Conservation (phyloP, 2,888 invertebrate genomes). For the Podabrus alpinus region DNA sequence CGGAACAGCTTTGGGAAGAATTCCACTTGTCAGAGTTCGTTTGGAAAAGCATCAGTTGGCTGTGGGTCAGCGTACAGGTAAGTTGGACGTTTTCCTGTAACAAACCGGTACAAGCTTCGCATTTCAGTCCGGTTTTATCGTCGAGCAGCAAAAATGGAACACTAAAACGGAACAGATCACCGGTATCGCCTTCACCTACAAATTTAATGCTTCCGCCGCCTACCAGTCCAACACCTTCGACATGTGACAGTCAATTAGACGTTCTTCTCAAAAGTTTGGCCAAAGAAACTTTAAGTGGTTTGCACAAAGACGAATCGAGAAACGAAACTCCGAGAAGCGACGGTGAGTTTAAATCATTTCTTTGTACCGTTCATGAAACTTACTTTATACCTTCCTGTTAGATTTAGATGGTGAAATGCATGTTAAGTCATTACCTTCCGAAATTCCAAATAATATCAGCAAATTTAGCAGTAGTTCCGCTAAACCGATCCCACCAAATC, state of each 20-base stretch:
- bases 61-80: conserved; percentile 56
- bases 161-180: conserved; percentile 46
- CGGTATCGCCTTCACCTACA: conserved; percentile 26
- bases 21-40: conserved; percentile 46
- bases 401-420: conserved; percentile 41
- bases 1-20: conserved; percentile 49
- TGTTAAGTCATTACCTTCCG: conserved; percentile 48
- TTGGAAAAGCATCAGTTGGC: conserved; percentile 57
- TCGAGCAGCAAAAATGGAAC: conserved; percentile 53
- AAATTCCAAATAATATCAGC: conserved; percentile 53
- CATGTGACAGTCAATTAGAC: conserved; percentile 65
- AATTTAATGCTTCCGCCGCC: conserved; percentile 22
- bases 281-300: conserved; percentile 66
- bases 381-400: conserved; percentile 26
- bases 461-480: conserved; percentile 44
- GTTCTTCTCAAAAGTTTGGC: conserved; percentile 76
- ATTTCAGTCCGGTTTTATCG: conserved; percentile 54
- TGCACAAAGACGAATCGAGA: conserved; percentile 58
- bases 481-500: conserved; percentile 83
- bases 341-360: conserved; percentile 39
- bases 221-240: conserved; percentile 47
- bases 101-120: neutral
- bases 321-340: conserved; percentile 60
- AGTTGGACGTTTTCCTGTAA: conserved; percentile 26
- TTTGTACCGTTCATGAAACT: neutral